A percentile compares a stretch with the other conserved stretches of the same genome.
These are phyloP conservation scores for Mnemiopsis leidyi DNA, from an alignment of 37 sponge, comb jelly and placozoan species.

Conservation along the genomic window DNA sequence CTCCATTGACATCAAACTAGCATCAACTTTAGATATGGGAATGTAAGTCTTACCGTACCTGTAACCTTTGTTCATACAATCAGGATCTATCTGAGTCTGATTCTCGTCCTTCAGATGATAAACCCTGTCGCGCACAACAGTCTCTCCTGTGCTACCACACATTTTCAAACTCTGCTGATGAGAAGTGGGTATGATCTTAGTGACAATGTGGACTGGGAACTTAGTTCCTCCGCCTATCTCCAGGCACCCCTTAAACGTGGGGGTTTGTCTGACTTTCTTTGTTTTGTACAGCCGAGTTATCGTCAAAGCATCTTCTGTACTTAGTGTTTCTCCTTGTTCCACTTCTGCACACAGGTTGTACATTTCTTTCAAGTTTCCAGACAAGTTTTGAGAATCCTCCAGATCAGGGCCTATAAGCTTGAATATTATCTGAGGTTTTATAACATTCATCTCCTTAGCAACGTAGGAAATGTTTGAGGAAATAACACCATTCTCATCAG, in stretches of 20 bases:
- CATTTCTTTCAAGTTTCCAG: neutral
- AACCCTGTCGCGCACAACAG: constrained; percentile 1
- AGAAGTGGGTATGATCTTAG: neutral
- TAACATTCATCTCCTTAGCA: neutral
- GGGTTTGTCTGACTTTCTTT: neutral
- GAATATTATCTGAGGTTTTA: neutral
- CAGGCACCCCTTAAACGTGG: constrained; percentile 52
- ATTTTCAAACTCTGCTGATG: neutral
- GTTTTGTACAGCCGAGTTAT: constrained; percentile 45
- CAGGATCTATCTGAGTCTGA: constrained; percentile 37
- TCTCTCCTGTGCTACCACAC: constrained; percentile 19
- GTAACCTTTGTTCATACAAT: constrained; percentile 65
- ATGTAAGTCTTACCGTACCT: constrained; percentile 28
- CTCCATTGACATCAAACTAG: constrained; percentile 12
- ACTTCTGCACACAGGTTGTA: neutral
- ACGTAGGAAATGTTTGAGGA: neutral
- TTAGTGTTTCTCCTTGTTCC: neutral
- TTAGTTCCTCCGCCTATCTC: constrained; percentile 15
- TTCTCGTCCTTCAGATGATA: constrained; percentile 46
- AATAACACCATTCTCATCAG: neutral
- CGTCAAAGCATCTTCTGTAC: neutral
- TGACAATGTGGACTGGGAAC: constrained; percentile 12
- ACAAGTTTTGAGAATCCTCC: neutral
- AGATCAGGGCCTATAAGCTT: neutral
- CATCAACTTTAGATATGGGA: constrained; percentile 59